These are phyloP conservation scores for Pardalotus punctatus DNA, from an alignment of 2,113 vertebrate genomes.

Conservation along the genomic window DNA sequence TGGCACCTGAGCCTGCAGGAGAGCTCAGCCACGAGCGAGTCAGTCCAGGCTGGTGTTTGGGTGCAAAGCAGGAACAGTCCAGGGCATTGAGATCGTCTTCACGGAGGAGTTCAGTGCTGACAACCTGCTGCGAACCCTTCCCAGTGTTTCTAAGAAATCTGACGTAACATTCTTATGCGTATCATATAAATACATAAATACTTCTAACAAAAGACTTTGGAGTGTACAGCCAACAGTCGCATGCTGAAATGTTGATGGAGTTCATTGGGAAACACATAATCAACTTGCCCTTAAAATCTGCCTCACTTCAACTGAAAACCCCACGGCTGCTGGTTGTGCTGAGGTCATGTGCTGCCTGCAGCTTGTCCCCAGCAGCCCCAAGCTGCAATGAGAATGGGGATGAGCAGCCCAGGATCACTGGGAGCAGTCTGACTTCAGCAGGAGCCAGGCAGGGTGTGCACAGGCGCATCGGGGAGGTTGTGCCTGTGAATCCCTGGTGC, in stretches of 20 bases:
- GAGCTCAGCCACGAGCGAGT: accelerated
- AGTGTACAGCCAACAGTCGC: background rate
- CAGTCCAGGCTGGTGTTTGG: background rate
- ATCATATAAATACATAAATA: conserved; percentile 49
- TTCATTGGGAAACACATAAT: background rate
- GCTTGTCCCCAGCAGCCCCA: background rate
- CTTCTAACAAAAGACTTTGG: background rate
- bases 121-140: background rate
- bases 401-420: background rate
- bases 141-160: background rate
- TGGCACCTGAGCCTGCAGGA: background rate
- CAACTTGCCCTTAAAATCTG: background rate
- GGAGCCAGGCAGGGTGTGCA: background rate
- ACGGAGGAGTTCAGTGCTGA: background rate
- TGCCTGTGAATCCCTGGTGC: background rate
- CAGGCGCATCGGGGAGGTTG: accelerated
- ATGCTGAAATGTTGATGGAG: background rate
- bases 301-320: background rate
- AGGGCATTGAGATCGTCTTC: background rate
- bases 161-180: background rate
- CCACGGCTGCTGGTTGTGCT: background rate
- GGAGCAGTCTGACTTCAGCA: background rate
- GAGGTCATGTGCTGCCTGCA: background rate
- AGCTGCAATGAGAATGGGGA: background rate
- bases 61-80: background rate